Evolutionary conservation across 2,888 invertebrate species (phyloP), one percentile per base, ranked within the genome.

Genomic region (Eilema caniola): DNA sequence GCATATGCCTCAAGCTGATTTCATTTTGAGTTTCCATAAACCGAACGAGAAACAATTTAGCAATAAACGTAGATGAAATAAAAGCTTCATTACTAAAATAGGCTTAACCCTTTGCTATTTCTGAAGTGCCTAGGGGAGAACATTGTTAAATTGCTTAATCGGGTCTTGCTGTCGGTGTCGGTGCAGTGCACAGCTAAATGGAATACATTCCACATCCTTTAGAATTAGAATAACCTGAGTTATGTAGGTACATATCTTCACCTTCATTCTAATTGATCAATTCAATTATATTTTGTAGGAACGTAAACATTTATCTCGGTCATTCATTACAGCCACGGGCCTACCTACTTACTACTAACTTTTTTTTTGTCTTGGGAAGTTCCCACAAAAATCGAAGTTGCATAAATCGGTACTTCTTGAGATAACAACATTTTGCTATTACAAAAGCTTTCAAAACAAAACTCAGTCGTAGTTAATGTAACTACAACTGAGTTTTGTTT

Each of bases 1-100:
- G 83, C 76, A 72, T 53, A 53, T n/a, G 20, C 53, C 20, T 20
- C 47, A 20, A 47, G 20, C 14, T 20, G 47, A 47, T 47, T 47
- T 47, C 1, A 41, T 41, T 47, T 47, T 0, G 14, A 20, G 47
- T 47, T 53, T 53, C 20, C n/a, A 53, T n/a, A 53, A 53, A 53
- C 16, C 2, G 10, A 53, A 41, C 41, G 16, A 5, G 14, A 16
- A 41, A 41, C 4, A 2, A 2, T 41, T 4, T 41, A 41, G 37
- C 16, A 16, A 16, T 1, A 16, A 41, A 16, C 5, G 16, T 12
- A 12, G 16, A 41, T 16, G 16, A 4, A 41, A 41, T 28, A 41
- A 16, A 16, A n/a, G 41, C 3, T 4, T 41, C 16, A 4, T 41
- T 16, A 16, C 3, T 41, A 41, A 41, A 16, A 41, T 41, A 7